Evolutionary conservation across 2,888 invertebrate genomes (phyloP).

Genomic region (Cremastinae sp.): DNA sequence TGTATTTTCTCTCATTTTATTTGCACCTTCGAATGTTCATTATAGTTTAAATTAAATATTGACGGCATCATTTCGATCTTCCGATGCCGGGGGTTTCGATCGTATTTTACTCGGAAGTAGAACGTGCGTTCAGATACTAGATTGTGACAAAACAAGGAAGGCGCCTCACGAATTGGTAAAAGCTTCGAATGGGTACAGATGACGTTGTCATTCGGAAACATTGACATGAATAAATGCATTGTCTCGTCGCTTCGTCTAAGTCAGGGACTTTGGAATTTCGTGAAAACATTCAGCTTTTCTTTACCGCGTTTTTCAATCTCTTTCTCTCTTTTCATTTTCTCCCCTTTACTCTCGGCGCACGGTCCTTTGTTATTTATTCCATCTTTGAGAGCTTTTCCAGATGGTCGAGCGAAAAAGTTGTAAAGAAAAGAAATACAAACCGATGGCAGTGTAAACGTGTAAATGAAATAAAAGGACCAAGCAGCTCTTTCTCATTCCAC

Average conservation of each 20-base stretch:
- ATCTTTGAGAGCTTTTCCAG: constrained; percentile 46
- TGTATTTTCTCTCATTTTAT: too few relatives aligned
- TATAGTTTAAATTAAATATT: too few relatives aligned
- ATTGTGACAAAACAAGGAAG: constrained; percentile 27
- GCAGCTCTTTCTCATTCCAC: not conserved
- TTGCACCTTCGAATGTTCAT: too few relatives aligned
- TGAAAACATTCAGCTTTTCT: constrained; percentile 13
- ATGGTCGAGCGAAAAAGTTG: constrained; percentile 35
- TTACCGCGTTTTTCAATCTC: not conserved
- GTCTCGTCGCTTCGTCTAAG: constrained; percentile 24
- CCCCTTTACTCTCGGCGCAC: too few relatives aligned
- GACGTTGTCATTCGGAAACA: constrained; percentile 32
- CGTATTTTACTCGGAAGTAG: not conserved
- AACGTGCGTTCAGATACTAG: too few relatives aligned
- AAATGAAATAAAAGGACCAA: constrained; percentile 5
- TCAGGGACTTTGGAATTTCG: constrained; percentile 15
- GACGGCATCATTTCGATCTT: too few relatives aligned
- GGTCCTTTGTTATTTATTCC: constrained; percentile 45
- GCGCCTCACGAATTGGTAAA: too few relatives aligned
- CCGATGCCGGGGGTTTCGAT: not conserved
- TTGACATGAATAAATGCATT: constrained; percentile 52
- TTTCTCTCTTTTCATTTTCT: not conserved
- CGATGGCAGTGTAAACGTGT: constrained; percentile 24
- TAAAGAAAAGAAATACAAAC: constrained; percentile 39
- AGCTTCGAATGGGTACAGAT: too few relatives aligned